A percentile compares a stretch with the other conserved stretches of the same genome.
Conservation (phyloP, 2,797 vertebrate genomes). For the Xerus rutilus region DNA sequence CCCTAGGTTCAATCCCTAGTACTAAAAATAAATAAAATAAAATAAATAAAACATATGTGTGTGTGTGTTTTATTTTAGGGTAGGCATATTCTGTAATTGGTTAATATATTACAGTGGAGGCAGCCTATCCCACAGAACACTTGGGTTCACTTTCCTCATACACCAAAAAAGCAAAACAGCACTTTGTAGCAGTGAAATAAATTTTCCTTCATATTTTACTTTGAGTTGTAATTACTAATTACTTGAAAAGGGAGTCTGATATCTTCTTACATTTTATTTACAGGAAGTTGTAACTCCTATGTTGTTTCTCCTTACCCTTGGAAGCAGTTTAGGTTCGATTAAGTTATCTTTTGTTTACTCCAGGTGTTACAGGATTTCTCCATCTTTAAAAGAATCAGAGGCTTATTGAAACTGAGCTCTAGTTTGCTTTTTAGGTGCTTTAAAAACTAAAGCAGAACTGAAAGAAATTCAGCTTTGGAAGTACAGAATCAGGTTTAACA, state of each 20-base stretch:
- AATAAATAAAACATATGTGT: no score
- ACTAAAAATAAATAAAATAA: no score
- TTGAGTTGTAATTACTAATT: constrained; percentile 50
- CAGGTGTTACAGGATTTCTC: neutral
- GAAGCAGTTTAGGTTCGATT: constrained; percentile 19
- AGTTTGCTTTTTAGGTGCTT: constrained; percentile 47
- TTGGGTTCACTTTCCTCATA: neutral
- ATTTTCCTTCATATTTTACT: neutral
- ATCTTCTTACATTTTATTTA: constrained; percentile 25
- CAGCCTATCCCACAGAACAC: neutral
- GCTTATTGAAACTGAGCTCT: neutral
- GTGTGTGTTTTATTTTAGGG: no score
- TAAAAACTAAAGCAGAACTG: constrained; percentile 2
- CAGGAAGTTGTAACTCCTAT: constrained; percentile 4
- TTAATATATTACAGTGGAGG: neutral
- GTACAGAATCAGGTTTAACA: neutral
- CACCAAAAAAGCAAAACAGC: neutral
- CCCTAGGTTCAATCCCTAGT: no score
- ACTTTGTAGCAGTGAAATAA: neutral
- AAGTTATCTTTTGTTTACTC: constrained; percentile 19
- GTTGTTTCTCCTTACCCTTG: constrained; percentile 1
- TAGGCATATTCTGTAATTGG: constrained; percentile 31
- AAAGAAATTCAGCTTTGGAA: constrained; percentile 14
- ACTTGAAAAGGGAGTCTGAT: neutral
- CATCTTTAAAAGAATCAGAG: constrained; percentile 30